phyloP scores from a whole-genome alignment of 1,140 invertebrate species.

The Drosophila subpulchrella region DNA sequence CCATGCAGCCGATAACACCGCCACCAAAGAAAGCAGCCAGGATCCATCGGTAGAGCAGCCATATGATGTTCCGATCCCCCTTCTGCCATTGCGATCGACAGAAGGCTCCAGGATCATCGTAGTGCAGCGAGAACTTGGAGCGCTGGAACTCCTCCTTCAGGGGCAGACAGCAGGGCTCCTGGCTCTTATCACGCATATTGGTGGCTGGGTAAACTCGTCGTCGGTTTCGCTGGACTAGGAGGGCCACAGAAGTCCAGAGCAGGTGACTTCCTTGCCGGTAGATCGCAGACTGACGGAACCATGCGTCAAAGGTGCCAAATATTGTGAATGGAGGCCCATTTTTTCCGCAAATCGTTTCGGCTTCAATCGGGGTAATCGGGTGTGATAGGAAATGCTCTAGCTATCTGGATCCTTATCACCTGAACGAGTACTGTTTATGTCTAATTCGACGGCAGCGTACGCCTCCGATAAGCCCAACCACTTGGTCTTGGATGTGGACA shows the following conservation, averaged over 20 bases:
- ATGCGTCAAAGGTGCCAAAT: slow-evolving; percentile 11
- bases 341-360: slow-evolving; percentile 52
- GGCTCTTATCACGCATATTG: slow-evolving; percentile 51
- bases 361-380: slow-evolving; percentile 35
- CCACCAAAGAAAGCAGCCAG: slow-evolving; percentile 62
- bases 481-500: slow-evolving; percentile 24
- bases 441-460: slow-evolving; percentile 14
- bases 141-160: slow-evolving; percentile 83
- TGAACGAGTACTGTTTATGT: slow-evolving; percentile 38
- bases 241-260: slow-evolving; percentile 37
- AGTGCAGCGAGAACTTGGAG: slow-evolving; percentile 55
- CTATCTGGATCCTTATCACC: slow-evolving; percentile 64
- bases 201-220: slow-evolving; percentile 35
- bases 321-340: slow-evolving; percentile 42
- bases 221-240: slow-evolving; percentile 33
- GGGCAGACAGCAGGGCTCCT: slow-evolving; percentile 79
- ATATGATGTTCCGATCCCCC: slow-evolving; percentile 51
- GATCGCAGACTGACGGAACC: slow-evolving; percentile 59
- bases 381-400: slow-evolving; percentile 28
- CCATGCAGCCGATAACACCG: slow-evolving; percentile 85
- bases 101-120: slow-evolving; percentile 61
- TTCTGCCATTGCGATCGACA: slow-evolving; percentile 74
- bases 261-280: slow-evolving; percentile 44
- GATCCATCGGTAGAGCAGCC: slow-evolving; percentile 70
- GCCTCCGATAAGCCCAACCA: slow-evolving; percentile 28